These are phyloP conservation scores for Ophion costatus DNA, from an alignment of 2,888 invertebrate species.

Conservation along the genomic window DNA sequence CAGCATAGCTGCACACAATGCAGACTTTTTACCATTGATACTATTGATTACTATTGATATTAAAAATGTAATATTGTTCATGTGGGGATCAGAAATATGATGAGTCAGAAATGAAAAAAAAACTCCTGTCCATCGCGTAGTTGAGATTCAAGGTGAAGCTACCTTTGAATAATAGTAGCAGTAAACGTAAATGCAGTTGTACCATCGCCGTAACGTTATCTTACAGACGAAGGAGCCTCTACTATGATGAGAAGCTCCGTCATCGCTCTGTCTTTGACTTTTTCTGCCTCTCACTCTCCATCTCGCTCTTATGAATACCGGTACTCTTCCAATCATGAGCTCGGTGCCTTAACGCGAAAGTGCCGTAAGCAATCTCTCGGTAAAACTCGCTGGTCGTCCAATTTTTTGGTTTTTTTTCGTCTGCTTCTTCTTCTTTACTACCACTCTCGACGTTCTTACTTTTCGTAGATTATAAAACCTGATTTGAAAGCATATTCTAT, in stretches of 20 bases:
- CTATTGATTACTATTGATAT: background rate
- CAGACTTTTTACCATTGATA: background rate
- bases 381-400: conserved; percentile 14
- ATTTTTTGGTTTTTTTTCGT: conserved; percentile 31
- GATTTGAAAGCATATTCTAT: conserved; percentile 60
- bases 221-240: background rate
- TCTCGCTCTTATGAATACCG: background rate
- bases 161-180: background rate
- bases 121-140: background rate
- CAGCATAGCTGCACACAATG: background rate
- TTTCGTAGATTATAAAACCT: conserved; percentile 57
- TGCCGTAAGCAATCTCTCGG: conserved; percentile 49
- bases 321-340: conserved; percentile 34
- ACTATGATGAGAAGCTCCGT: background rate
- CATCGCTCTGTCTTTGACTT: background rate
- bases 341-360: conserved; percentile 20
- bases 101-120: background rate
- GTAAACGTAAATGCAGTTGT: background rate
- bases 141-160: background rate
- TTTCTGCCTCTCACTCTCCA: conserved; percentile 1
- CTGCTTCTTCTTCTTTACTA: conserved; percentile 19
- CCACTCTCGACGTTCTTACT: conserved; percentile 37
- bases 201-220: background rate
- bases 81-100: background rate
- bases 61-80: background rate